Conservation (phyloP, 2,888 invertebrate genomes). For the Calameuta pallipes region DNA sequence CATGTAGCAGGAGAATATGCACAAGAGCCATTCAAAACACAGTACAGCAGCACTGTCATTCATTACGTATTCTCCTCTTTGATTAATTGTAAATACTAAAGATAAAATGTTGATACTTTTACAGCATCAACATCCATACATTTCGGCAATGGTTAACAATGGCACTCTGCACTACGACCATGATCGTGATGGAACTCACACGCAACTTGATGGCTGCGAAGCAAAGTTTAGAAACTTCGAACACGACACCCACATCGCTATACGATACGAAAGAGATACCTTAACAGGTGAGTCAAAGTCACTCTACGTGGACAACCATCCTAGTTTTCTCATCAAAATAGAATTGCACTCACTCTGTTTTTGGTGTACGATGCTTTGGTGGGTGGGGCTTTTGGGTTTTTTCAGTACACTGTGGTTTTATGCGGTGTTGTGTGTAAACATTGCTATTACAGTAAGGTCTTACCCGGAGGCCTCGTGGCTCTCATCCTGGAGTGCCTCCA, state of each 20-base stretch:
- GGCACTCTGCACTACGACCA: slow-evolving; percentile 96
- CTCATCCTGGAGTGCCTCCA: slow-evolving; percentile 27
- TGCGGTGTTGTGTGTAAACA: slow-evolving; percentile 21
- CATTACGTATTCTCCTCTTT: no score
- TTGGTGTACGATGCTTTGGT: no score
- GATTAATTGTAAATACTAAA: no score
- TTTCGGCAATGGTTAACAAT: slow-evolving; percentile 98
- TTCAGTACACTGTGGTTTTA: slow-evolving; percentile 9
- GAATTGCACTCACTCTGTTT: no score
- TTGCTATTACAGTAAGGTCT: slow-evolving; percentile 31
- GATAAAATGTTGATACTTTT: slow-evolving; percentile 27
- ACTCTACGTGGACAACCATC: no score
- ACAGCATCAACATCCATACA: slow-evolving; percentile 97
- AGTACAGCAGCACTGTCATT: no score
- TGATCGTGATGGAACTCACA: slow-evolving; percentile 98
- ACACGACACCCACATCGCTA: slow-evolving; percentile 89
- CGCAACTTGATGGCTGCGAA: slow-evolving; percentile 96
- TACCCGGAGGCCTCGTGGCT: slow-evolving; percentile 32
- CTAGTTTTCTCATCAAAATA: no score
- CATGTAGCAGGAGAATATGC: no score
- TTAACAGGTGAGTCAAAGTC: slow-evolving; percentile 75
- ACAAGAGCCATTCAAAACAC: no score
- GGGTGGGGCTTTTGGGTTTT: no score
- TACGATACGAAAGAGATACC: slow-evolving; percentile 91
- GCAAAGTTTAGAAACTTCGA: slow-evolving; percentile 93